phyloP scores from a whole-genome alignment of 2,113 vertebrate species.

The Saguinus imperator region DNA sequence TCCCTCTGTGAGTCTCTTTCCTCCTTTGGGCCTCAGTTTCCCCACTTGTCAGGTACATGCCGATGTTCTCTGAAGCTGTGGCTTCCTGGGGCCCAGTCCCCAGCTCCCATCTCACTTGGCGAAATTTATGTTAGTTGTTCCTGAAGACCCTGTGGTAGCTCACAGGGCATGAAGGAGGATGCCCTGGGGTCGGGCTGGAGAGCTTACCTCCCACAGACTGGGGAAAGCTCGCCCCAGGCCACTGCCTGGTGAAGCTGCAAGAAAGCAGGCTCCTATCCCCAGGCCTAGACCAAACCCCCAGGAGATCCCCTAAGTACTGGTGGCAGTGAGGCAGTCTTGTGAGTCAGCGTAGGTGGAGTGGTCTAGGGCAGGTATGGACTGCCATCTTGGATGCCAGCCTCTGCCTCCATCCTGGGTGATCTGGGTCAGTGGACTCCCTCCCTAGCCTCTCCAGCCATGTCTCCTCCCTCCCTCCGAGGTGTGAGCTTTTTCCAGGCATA shows the following conservation, averaged over 20 bases:
- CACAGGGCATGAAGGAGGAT: not conserved
- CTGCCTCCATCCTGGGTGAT: constrained; percentile 45
- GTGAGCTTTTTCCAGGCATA: constrained; percentile 69
- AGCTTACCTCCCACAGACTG: not conserved
- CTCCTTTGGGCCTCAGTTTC: not conserved
- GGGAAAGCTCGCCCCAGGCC: not conserved
- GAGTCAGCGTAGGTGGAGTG: not conserved
- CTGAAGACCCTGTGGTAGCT: not conserved
- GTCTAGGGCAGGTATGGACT: not conserved
- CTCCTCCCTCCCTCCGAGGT: constrained; percentile 69
- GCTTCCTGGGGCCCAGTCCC: not conserved
- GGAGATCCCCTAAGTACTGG: not conserved
- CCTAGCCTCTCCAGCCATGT: constrained; percentile 56
- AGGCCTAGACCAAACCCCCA: not conserved
- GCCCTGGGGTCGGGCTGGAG: not conserved
- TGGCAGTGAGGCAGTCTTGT: not conserved
- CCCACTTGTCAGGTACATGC: not conserved
- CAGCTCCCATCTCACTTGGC: not conserved
- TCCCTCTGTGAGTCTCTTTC: not conserved
- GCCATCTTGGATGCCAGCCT: not conserved
- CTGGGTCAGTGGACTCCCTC: constrained; percentile 71
- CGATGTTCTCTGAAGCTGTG: not conserved
- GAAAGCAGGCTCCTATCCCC: not conserved
- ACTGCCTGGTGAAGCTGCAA: not conserved
- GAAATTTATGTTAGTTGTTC: not conserved